Conservation (phyloP, 37 sponge, comb jelly and placozoan species). For the Mnemiopsis leidyi region DNA sequence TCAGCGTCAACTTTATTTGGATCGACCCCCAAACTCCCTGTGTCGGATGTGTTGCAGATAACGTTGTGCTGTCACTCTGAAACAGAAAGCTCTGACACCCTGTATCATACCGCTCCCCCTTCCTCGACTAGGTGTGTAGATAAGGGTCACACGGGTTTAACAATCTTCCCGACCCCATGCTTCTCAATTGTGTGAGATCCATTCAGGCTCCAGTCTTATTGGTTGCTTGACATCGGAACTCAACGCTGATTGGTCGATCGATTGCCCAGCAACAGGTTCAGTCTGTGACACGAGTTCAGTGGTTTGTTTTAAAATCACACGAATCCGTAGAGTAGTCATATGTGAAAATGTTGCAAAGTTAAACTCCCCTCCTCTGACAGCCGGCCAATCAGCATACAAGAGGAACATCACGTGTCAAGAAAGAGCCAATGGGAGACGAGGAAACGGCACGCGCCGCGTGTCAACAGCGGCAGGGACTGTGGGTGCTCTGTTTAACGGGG, state of each 20-base stretch:
- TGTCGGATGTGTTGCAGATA: no score
- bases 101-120: no score
- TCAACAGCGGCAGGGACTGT: not conserved
- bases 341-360: conserved; percentile 44
- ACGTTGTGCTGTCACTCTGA: no score
- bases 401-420: not conserved
- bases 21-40: no score
- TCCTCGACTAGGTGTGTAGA: not conserved
- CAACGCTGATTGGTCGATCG: not conserved
- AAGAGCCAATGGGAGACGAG: not conserved
- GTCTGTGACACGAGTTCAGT: not conserved
- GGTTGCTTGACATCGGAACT: not conserved
- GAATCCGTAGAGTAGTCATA: not conserved
- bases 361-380: conserved; percentile 17
- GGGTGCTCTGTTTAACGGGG: not conserved
- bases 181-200: not conserved
- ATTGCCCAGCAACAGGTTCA: not conserved
- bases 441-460: not conserved
- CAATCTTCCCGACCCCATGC: not conserved
- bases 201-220: not conserved
- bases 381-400: not conserved
- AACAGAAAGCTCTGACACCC: no score
- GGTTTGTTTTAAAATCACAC: conserved; percentile 23
- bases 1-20: no score
- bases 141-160: not conserved